Evolutionary conservation across 2,797 vertebrate species (phyloP).

Genomic region (Ctenosaura bakeri): DNA sequence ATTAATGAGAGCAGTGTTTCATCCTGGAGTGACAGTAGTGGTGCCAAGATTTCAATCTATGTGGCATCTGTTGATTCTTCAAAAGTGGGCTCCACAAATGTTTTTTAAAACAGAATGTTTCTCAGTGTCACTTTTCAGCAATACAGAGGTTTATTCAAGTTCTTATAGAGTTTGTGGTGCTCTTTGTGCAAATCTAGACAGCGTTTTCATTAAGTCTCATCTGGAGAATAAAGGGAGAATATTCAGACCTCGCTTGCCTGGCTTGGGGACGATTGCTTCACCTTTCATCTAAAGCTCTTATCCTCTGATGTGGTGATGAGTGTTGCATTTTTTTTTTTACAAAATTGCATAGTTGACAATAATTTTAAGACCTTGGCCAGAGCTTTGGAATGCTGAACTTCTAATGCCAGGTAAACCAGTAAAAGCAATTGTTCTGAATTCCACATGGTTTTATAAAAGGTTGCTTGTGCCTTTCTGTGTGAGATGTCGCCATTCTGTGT

Average conservation of each 20-base stretch:
- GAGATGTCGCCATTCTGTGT: too few species aligned
- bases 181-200: not conserved
- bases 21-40: not conserved
- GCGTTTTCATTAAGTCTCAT: not conserved
- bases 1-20: not conserved
- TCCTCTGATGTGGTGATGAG: not conserved
- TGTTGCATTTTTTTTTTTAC: not conserved
- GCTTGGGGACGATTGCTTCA: not conserved
- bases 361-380: not conserved
- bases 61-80: not conserved
- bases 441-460: not conserved
- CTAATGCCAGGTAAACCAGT: not conserved
- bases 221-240: not conserved
- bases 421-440: not conserved
- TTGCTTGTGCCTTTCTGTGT: too few species aligned
- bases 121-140: not conserved
- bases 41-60: not conserved
- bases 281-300: not conserved
- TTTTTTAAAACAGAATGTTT: not conserved
- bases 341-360: not conserved
- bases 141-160: not conserved
- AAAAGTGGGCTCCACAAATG: not conserved
- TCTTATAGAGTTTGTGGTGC: not conserved
- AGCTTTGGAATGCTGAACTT: not conserved
- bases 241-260: not conserved